Percentiles rank a stretch among this genome's conserved stretches.
phyloP scores from a whole-genome alignment of 1,140 invertebrate genomes.

The Phymastichus coffea region DNA sequence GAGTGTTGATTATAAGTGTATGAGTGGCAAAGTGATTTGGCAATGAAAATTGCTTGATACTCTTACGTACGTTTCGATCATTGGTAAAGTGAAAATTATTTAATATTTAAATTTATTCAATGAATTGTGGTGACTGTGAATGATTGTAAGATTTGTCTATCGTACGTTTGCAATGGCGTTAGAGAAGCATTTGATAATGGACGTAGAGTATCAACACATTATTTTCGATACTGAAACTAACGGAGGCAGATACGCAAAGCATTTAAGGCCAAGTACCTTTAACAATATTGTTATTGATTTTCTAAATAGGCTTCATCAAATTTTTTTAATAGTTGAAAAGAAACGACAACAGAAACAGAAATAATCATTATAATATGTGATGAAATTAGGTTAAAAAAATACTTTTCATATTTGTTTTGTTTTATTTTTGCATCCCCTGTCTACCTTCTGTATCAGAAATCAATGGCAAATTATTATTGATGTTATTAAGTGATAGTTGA shows the following conservation, averaged over 20 bases:
- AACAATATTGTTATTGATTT: conserved; percentile 27
- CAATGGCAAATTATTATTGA: conserved; percentile 19
- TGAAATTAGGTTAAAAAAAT: conserved; percentile 10
- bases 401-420: neutral
- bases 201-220: conserved; percentile 16
- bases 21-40: neutral
- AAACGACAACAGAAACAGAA: neutral
- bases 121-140: conserved; percentile 2
- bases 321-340: conserved; percentile 11
- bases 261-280: conserved; percentile 21
- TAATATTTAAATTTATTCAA: neutral
- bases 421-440: neutral
- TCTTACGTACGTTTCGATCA: neutral
- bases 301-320: neutral
- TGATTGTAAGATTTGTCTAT: neutral
- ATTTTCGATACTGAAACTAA: conserved; percentile 24
- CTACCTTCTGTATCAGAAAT: neutral
- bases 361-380: neutral
- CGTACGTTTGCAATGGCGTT: conserved; percentile 2
- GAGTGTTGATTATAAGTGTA: neutral
- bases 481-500: conserved; percentile 18
- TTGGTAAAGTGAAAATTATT: conserved; percentile 2
- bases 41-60: conserved; percentile 1
- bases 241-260: conserved; percentile 9
- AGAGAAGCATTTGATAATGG: neutral